Base-by-base conservation (phyloP, 2,797 vertebrate species). In the Cyclopterus lumpus region DNA sequence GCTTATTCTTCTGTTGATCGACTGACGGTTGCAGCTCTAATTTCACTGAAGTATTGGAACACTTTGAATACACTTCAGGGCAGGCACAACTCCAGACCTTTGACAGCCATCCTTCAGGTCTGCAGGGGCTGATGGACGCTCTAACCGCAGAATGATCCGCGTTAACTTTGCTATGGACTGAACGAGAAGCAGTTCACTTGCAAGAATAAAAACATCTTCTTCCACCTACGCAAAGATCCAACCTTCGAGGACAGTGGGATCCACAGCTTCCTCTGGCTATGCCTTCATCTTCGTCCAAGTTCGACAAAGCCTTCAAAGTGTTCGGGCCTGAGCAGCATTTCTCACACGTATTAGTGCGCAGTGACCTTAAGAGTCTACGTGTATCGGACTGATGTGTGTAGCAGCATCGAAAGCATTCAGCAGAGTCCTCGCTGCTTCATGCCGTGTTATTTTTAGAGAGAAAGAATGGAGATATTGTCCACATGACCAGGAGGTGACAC, bases 181-280 rank as follows among this genome's bases (percentile, higher is more conserved):
- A 76, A 69, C 60, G 51, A 71, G 59, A 54, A 67, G 20, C 44
- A 49, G 30, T 69, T 49, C 22, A 63, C 48, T 42, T 32, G 22
- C 12, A 46, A 65, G 34, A 32, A 40, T 51, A 53, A 53, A 36
- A 1, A 6, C 73, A 61, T 67, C 12, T 46, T 59, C 20, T 76
- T 53, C 46, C 63, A 64, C 82, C 80, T 76, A 74, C 84, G 32
- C 74, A 44, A 18, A 71, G 64, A 59, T 76, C 38, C 80, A 66
- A 80, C 86, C 71, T 86, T 88, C 75, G 28, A 77, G 49, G 60
- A 81, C 36, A 6, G n/a, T 26, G 44, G n/a, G 59, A 81, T 80
- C 2, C 6, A 74, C 58, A 34, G 59, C 38, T 70, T 67, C 34
- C 58, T 62, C 59, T 54, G 59, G 48, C 61, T n/a, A 16, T 5